A percentile compares a stretch with the other conserved stretches of the same genome.
Conservation (phyloP, 2,797 vertebrate genomes). For the Manis pentadactyla region DNA sequence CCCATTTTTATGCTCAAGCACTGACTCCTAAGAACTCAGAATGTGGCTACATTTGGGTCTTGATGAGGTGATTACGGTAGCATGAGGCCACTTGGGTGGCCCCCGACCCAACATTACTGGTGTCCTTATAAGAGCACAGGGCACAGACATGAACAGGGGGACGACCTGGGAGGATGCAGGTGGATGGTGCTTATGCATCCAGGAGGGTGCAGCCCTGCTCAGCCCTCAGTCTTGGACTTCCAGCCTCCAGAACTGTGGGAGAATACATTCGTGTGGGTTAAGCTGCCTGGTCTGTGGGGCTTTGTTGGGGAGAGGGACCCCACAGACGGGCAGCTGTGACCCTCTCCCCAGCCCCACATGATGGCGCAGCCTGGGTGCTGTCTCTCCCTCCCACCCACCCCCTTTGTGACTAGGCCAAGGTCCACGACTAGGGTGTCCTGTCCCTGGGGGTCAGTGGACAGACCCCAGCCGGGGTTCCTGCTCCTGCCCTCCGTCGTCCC, state of each 20-base stretch:
- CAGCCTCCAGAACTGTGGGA: not conserved
- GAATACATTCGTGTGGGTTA: fast-evolving
- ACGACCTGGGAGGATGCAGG: not conserved
- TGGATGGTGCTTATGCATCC: too few species aligned
- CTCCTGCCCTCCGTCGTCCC: fast-evolving
- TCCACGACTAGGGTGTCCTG: not conserved
- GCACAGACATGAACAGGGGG: not conserved
- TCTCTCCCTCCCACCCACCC: not conserved
- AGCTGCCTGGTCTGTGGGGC: not conserved
- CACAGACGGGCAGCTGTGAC: not conserved
- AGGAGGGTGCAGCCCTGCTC: too few species aligned
- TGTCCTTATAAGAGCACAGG: not conserved
- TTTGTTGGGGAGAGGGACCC: not conserved
- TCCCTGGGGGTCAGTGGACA: too few species aligned
- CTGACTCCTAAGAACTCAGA: not conserved
- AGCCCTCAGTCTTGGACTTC: not conserved
- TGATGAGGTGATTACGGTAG: not conserved
- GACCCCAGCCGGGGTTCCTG: too few species aligned
- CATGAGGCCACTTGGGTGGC: fast-evolving
- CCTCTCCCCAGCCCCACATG: not conserved
- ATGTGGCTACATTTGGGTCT: not conserved
- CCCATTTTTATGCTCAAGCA: not conserved
- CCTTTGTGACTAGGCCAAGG: not conserved
- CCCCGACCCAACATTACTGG: fast-evolving
- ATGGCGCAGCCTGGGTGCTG: not conserved